Evolutionary conservation across 1,140 invertebrate genomes (phyloP).

Genomic region (Kradibia gibbosae): DNA sequence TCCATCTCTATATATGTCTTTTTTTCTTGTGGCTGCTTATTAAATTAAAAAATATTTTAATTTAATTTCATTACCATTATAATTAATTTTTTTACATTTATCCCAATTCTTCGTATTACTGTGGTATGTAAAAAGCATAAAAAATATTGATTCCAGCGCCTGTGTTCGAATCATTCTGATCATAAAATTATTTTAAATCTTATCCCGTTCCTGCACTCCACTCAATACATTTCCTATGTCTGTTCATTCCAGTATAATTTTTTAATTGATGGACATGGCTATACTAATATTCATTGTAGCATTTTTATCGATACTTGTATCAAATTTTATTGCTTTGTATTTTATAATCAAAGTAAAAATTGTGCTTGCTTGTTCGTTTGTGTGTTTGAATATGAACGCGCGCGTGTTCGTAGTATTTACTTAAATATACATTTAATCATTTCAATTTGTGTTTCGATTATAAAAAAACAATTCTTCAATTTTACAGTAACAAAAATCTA

Average conservation of each 20-base stretch:
- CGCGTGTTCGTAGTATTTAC: constrained; percentile 41
- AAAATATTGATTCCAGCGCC: background rate
- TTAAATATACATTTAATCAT: constrained; percentile 23
- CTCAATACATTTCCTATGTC: background rate
- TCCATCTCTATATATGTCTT: background rate
- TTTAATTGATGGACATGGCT: constrained; percentile 49
- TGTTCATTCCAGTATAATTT: constrained; percentile 35
- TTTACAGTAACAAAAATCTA: no score
- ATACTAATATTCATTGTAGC: constrained; percentile 42
- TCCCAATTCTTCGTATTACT: constrained; percentile 19
- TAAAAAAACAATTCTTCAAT: no score
- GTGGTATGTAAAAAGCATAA: constrained; percentile 8
- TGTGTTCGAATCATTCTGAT: background rate
- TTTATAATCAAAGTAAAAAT: constrained; percentile 37
- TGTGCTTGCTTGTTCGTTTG: background rate
- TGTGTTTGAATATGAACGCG: background rate
- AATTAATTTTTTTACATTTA: constrained; percentile 7
- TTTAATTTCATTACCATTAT: background rate
- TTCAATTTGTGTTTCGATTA: background rate
- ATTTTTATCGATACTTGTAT: constrained; percentile 41
- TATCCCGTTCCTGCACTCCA: constrained; percentile 12
- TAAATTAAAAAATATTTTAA: background rate
- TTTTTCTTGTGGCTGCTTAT: constrained; percentile 9
- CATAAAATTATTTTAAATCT: background rate
- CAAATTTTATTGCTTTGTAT: constrained; percentile 37